These are phyloP conservation scores for Drosophila athabasca DNA, from an alignment of 1,140 invertebrate species.

Conservation along the genomic window DNA sequence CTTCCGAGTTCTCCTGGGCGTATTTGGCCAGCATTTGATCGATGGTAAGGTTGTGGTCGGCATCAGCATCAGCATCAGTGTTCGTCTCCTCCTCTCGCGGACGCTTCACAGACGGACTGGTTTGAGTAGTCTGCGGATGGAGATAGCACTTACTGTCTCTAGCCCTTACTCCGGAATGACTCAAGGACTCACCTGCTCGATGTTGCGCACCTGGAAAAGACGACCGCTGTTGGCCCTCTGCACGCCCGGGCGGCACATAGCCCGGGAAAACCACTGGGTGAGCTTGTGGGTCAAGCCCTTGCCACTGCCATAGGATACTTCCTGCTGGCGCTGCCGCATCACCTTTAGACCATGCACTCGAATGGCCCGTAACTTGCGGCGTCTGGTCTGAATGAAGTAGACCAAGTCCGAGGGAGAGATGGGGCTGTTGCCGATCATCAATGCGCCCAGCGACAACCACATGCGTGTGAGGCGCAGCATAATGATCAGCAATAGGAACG, in stretches of 20 bases:
- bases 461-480: conserved; percentile 66
- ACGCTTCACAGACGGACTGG: conserved; percentile 50
- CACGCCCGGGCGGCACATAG: conserved; percentile 68
- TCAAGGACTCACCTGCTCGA: conserved; percentile 30
- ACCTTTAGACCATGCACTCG: conserved; percentile 63
- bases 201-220: conserved; percentile 18
- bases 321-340: conserved; percentile 54
- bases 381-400: conserved; percentile 76
- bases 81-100: conserved; percentile 50
- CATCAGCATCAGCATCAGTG: conserved; percentile 3
- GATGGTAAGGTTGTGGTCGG: conserved; percentile 58
- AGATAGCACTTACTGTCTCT: no score
- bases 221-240: conserved; percentile 36
- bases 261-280: conserved; percentile 56
- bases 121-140: conserved; percentile 7
- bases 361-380: conserved; percentile 73
- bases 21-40: conserved; percentile 74
- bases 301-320: conserved; percentile 12
- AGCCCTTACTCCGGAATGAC: no score
- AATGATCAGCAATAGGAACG: conserved; percentile 71
- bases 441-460: conserved; percentile 68
- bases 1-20: conserved; percentile 72
- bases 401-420: conserved; percentile 63
- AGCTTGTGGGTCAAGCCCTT: conserved; percentile 42
- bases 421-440: conserved; percentile 72